Percentiles rank a stretch among this genome's conserved stretches.
Conservation (phyloP, 2,888 invertebrate species). For the Pollenia amentaria region DNA sequence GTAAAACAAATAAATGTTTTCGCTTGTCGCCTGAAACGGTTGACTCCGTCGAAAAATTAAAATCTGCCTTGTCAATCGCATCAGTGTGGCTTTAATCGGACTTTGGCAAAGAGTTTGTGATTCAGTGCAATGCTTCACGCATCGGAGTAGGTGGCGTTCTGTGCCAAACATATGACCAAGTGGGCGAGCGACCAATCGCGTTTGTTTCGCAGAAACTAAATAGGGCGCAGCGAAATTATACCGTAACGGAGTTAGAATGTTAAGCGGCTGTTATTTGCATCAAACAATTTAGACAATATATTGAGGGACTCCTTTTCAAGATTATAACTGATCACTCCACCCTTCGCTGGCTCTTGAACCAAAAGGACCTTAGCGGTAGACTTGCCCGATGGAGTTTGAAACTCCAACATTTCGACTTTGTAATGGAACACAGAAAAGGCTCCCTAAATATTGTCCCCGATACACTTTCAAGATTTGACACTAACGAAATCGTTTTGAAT, state of each 20-base stretch:
- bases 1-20: background rate
- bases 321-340: background rate
- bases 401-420: conserved; percentile 27
- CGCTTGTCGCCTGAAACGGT: background rate
- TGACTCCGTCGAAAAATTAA: background rate
- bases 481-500: background rate
- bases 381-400: background rate
- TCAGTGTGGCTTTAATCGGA: background rate
- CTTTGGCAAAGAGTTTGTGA: background rate
- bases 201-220: background rate
- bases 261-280: background rate
- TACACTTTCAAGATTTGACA: conserved; percentile 29
- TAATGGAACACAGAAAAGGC: conserved; percentile 40
- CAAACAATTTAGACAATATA: background rate
- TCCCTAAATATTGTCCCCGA: conserved; percentile 37
- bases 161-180: background rate
- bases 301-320: background rate
- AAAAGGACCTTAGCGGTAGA: background rate
- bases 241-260: background rate
- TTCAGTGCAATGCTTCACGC: background rate
- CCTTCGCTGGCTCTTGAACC: background rate
- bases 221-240: background rate
- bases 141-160: background rate
- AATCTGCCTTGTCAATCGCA: background rate
- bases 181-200: background rate